phyloP scores from a whole-genome alignment of 2,113 vertebrate species.

The Recurvirostra avosetta region DNA sequence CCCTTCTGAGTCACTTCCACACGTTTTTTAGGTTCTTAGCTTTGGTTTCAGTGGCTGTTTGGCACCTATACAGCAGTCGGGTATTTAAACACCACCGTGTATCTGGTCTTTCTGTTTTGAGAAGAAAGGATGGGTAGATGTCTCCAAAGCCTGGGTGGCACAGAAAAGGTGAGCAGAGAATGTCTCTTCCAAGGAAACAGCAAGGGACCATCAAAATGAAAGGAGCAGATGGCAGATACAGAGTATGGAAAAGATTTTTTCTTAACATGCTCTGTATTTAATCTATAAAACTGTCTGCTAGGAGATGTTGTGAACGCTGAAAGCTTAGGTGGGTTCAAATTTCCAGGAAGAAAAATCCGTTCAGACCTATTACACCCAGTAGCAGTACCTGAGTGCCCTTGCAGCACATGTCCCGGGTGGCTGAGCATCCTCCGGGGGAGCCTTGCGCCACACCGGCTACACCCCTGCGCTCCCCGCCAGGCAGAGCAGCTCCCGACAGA shows the following conservation, averaged over 20 bases:
- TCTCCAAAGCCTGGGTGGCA: neutral
- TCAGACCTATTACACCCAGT: neutral
- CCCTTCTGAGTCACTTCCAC: neutral
- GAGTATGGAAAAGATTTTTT: neutral
- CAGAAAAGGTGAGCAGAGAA: neutral
- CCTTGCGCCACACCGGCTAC: rapidly evolving
- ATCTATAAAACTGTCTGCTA: neutral
- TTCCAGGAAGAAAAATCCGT: neutral
- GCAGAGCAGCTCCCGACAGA: neutral
- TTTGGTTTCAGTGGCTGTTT: neutral
- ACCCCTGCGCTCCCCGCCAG: rapidly evolving
- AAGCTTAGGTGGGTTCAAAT: neutral
- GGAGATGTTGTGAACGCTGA: neutral
- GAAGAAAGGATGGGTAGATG: neutral
- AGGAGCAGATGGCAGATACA: neutral
- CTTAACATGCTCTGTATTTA: rapidly evolving
- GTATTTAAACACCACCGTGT: neutral
- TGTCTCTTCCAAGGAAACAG: neutral
- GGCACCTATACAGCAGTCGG: neutral
- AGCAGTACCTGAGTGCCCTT: neutral
- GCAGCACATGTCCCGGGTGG: rapidly evolving
- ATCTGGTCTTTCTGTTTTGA: neutral
- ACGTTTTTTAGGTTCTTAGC: neutral
- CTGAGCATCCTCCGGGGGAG: neutral
- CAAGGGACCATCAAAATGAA: neutral